Conservation (phyloP, 2,888 invertebrate species). For the Venusia cambrica region DNA sequence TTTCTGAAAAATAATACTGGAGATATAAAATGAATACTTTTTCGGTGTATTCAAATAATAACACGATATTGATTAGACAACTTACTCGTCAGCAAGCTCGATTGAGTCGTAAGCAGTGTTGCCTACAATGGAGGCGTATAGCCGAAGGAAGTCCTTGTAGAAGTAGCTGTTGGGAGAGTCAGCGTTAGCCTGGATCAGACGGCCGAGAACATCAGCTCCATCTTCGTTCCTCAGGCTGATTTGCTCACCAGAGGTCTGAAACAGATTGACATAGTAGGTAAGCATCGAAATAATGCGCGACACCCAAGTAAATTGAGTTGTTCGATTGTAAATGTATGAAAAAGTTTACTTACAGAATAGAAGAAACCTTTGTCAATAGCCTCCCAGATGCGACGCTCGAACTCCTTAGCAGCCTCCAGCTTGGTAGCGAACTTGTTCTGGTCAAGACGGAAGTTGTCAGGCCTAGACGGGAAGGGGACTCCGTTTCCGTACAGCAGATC, state of each 20-base stretch:
- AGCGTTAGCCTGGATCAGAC: constrained; percentile 83
- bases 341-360: constrained; percentile 50
- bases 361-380: constrained; percentile 82
- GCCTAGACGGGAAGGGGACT: constrained; percentile 83
- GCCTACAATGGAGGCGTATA: constrained; percentile 82
- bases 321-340: too few species aligned
- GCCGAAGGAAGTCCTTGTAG: constrained; percentile 81
- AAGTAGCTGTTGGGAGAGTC: constrained; percentile 81
- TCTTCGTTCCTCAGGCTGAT: constrained; percentile 82
- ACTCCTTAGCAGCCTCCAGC: constrained; percentile 65
- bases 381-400: constrained; percentile 79
- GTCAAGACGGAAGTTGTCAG: constrained; percentile 75
- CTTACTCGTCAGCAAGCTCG: constrained; percentile 44
- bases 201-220: constrained; percentile 83
- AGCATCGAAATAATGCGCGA: too few species aligned
- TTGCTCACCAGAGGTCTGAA: constrained; percentile 70
- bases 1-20: too few species aligned
- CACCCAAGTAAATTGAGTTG: too few species aligned
- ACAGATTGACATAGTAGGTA: too few species aligned
- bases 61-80: constrained; percentile 9
- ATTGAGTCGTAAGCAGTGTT: constrained; percentile 44
- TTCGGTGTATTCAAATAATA: too few species aligned
- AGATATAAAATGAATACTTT: too few species aligned
- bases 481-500: constrained; percentile 84
- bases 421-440: constrained; percentile 64